Evolutionary conservation across 2,113 vertebrate genomes (phyloP).

Genomic region (Neogobius melanostomus): DNA sequence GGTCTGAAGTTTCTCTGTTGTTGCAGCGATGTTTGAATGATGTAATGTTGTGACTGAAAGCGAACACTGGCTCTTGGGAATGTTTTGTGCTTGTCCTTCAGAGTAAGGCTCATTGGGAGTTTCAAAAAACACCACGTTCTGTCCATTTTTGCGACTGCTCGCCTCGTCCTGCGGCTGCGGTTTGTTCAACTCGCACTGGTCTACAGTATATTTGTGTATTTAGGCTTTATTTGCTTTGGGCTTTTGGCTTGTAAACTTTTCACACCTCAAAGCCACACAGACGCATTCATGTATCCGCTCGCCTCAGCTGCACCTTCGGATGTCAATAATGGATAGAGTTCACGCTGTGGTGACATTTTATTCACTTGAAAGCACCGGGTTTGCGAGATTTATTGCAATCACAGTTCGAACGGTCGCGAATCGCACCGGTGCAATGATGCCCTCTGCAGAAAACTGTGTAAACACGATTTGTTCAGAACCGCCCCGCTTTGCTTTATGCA

Average conservation of each 20-base stretch:
- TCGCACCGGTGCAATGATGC: no score
- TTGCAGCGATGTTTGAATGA: neutral
- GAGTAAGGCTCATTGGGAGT: neutral
- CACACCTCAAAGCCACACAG: conserved; percentile 16
- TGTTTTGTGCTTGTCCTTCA: conserved; percentile 3
- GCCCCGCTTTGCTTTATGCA: no score
- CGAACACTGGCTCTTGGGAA: neutral
- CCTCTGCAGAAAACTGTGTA: no score
- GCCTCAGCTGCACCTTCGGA: neutral
- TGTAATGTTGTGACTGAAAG: conserved; percentile 15
- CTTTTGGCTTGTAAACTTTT: neutral
- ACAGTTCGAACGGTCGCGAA: no score
- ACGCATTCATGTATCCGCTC: neutral
- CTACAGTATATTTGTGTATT: conserved; percentile 15
- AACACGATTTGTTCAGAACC: no score
- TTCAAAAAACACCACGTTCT: neutral
- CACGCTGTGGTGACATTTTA: neutral
- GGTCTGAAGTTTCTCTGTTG: neutral
- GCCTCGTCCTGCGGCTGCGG: neutral
- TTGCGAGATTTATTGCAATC: no score
- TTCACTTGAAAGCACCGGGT: no score
- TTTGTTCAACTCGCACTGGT: conserved; percentile 18
- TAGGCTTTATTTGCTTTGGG: neutral
- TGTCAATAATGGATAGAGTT: neutral
- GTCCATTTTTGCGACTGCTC: neutral